Conservation (phyloP, 2,113 vertebrate species). For the Aptenodytes patagonicus region DNA sequence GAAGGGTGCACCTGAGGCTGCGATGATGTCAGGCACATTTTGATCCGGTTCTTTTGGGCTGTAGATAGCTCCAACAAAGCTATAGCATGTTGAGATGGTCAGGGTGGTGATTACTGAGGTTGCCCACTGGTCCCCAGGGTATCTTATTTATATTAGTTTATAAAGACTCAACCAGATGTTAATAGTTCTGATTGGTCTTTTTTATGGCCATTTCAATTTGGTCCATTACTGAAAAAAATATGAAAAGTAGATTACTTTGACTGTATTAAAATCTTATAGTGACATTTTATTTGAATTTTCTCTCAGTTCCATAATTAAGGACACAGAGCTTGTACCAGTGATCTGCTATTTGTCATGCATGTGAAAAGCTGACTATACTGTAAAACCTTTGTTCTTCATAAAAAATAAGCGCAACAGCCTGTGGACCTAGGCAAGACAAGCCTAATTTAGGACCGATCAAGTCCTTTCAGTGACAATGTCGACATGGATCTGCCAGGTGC, state of each 20-base stretch:
- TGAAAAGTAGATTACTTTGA: neutral
- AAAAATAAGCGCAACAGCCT: neutral
- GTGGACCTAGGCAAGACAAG: neutral
- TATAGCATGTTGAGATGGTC: rapidly evolving
- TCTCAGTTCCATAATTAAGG: neutral
- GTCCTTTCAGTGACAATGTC: neutral
- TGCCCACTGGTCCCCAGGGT: neutral
- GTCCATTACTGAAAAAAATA: neutral
- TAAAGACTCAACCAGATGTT: neutral
- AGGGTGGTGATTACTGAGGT: neutral
- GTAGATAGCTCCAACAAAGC: neutral
- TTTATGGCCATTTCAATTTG: neutral
- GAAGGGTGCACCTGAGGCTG: neutral
- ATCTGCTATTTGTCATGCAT: neutral
- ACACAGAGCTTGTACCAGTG: neutral
- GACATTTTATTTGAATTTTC: neutral
- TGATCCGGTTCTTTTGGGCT: neutral
- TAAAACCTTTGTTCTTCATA: neutral
- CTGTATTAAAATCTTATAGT: neutral
- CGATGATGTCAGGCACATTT: neutral
- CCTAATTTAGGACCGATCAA: neutral
- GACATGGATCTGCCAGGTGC: neutral
- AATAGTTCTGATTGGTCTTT: neutral
- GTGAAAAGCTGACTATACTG: neutral
- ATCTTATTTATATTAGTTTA: neutral